Evolutionary conservation across 2,113 vertebrate species (phyloP).

Genomic region (Myiozetetes cayanensis): DNA sequence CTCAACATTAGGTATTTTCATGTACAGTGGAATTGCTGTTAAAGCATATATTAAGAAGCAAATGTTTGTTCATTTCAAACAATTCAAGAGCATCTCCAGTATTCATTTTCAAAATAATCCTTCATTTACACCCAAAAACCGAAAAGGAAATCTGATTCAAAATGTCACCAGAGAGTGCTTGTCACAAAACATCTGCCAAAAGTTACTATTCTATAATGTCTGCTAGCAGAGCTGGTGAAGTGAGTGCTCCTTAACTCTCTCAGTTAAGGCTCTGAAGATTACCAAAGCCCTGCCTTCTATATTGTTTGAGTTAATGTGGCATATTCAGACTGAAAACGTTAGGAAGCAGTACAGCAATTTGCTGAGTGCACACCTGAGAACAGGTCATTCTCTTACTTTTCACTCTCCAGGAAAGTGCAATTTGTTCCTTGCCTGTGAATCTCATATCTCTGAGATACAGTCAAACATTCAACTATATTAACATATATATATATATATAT

Average conservation of each 20-base stretch:
- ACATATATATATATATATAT: neutral
- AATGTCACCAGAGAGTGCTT: neutral
- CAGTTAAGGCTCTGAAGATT: neutral
- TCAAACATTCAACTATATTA: neutral
- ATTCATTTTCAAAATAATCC: neutral
- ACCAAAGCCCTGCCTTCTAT: neutral
- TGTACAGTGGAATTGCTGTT: neutral
- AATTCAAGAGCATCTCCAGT: neutral
- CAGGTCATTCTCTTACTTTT: neutral
- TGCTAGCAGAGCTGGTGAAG: neutral
- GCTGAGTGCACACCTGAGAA: rapidly evolving
- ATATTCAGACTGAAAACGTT: neutral
- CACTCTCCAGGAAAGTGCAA: neutral
- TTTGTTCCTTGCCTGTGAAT: neutral
- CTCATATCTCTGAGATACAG: neutral
- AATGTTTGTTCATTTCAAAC: neutral
- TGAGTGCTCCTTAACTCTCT: neutral
- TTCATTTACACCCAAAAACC: neutral
- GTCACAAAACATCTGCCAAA: neutral
- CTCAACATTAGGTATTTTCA: neutral
- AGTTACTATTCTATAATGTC: neutral
- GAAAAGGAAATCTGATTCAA: neutral
- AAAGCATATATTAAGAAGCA: neutral
- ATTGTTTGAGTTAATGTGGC: neutral
- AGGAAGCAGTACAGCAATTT: neutral